These are phyloP conservation scores for Oryzaephilus surinamensis DNA, from an alignment of 1,140 invertebrate species.

Conservation along the genomic window DNA sequence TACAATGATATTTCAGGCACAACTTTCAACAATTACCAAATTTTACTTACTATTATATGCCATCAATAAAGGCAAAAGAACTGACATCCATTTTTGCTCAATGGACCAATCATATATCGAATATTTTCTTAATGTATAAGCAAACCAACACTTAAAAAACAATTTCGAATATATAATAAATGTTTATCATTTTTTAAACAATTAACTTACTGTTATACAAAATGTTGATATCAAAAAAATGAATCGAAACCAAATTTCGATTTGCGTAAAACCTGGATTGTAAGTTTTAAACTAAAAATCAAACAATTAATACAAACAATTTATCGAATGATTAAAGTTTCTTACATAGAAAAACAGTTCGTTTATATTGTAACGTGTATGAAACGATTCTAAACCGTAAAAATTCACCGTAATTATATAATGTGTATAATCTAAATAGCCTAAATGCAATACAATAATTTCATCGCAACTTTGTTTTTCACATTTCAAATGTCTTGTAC, in stretches of 20 bases:
- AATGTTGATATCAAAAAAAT: constrained; percentile 85
- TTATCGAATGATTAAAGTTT: constrained; percentile 26
- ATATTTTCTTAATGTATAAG: constrained; percentile 78
- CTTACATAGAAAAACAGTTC: constrained; percentile 85
- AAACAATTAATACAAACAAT: neutral
- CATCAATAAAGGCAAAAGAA: constrained; percentile 79
- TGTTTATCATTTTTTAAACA: neutral
- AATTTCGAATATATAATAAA: neutral
- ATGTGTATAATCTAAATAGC: constrained; percentile 78
- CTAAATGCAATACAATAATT: constrained; percentile 78
- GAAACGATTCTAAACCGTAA: constrained; percentile 72
- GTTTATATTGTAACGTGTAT: constrained; percentile 72
- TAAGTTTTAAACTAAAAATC: constrained; percentile 86
- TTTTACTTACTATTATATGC: constrained; percentile 78
- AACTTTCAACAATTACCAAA: constrained; percentile 1
- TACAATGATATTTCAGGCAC: constrained; percentile 39
- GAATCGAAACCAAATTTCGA: constrained; percentile 94
- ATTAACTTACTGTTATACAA: constrained; percentile 68
- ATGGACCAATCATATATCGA: constrained; percentile 90
- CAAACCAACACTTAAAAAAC: constrained; percentile 77
- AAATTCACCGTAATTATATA: constrained; percentile 80
- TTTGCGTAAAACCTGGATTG: constrained; percentile 89
- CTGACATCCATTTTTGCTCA: constrained; percentile 92
- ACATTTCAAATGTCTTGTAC: constrained; percentile 72
- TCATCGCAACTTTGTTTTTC: constrained; percentile 75